Evolutionary conservation across 2,797 vertebrate species (phyloP).

Genomic region (Kryptopterus vitreolus): DNA sequence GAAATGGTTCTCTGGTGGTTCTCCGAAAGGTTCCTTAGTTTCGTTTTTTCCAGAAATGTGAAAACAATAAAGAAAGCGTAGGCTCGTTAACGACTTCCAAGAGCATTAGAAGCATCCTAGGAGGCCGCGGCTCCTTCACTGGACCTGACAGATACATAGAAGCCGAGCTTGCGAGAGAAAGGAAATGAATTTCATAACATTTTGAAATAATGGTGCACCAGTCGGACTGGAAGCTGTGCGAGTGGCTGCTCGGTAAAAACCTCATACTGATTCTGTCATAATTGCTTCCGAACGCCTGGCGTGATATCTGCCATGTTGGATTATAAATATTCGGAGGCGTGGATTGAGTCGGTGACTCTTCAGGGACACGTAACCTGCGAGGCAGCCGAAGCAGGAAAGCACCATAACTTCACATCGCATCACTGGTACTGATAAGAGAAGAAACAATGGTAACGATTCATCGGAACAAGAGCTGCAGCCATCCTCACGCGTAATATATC

Average conservation of each 20-base stretch:
- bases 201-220: not conserved
- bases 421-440: too few relatives aligned
- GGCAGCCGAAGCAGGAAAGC: not conserved
- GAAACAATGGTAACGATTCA: not conserved
- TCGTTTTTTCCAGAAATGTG: not conserved
- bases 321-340: not conserved
- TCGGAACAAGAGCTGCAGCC: not conserved
- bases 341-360: constrained; percentile 8
- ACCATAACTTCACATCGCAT: not conserved
- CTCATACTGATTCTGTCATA: not conserved
- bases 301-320: constrained; percentile 7
- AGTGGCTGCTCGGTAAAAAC: not conserved
- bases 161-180: not conserved
- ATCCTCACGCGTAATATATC: too few relatives aligned
- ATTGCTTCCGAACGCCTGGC: not conserved
- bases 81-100: not conserved
- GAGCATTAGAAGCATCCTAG: not conserved
- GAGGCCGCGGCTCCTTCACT: not conserved
- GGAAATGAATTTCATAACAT: not conserved
- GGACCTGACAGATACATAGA: not conserved
- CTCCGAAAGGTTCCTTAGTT: not conserved
- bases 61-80: not conserved
- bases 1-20: too few relatives aligned
- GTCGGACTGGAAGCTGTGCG: not conserved
- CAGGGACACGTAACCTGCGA: not conserved